phyloP scores from a whole-genome alignment of 2,797 vertebrate genomes.

The Rhynchotus rufescens region DNA sequence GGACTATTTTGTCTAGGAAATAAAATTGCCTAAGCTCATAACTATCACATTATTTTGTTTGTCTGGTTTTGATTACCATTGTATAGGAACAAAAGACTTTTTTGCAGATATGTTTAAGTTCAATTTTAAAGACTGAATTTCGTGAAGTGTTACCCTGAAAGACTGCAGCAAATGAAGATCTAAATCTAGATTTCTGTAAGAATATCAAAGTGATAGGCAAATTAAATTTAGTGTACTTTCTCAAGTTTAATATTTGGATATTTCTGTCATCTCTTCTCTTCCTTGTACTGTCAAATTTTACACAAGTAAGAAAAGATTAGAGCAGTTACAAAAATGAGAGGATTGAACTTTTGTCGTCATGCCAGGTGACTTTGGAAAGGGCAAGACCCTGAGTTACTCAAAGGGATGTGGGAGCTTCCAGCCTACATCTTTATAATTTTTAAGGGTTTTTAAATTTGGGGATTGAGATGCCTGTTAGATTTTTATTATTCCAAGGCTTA shows the following conservation, averaged over 20 bases:
- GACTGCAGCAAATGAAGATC: constrained; percentile 20
- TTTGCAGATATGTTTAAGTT: constrained; percentile 47
- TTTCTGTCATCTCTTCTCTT: neutral
- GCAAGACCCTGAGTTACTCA: too few relatives aligned
- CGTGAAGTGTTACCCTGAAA: constrained; percentile 23
- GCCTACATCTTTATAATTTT: neutral
- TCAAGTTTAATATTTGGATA: neutral
- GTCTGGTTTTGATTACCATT: constrained; percentile 22
- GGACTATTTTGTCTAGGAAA: constrained; percentile 16
- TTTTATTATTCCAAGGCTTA: neutral
- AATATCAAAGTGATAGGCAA: neutral
- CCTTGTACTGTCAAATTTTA: neutral
- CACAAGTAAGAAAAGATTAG: neutral
- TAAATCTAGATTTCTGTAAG: neutral
- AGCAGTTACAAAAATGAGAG: neutral
- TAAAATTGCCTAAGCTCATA: constrained; percentile 1
- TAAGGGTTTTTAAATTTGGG: neutral
- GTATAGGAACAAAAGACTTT: constrained; percentile 30
- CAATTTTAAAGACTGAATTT: constrained; percentile 42
- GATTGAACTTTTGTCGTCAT: neutral
- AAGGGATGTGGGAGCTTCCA: neutral
- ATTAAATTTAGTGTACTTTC: neutral
- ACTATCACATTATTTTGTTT: constrained; percentile 22
- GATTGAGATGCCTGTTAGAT: neutral
- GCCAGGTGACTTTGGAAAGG: neutral